phyloP scores from a whole-genome alignment of 2,888 invertebrate genomes.

The Globia sparganii region DNA sequence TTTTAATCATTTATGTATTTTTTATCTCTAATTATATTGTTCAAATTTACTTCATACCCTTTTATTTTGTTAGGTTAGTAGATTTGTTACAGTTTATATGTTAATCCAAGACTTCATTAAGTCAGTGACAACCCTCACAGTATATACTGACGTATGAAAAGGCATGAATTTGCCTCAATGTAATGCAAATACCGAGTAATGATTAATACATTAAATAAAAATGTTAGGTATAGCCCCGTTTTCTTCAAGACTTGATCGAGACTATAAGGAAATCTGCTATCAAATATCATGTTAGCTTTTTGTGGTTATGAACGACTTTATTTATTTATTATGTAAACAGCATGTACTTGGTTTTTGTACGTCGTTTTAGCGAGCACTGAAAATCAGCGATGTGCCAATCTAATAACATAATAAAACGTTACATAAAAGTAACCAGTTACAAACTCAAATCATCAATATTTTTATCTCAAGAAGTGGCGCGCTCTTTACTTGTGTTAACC shows the following conservation, averaged over 20 bases:
- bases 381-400: background rate
- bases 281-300: background rate
- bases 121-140: slow-evolving; percentile 29
- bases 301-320: background rate
- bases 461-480: too few relatives aligned
- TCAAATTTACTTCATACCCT: too few relatives aligned
- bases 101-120: background rate
- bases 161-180: slow-evolving; percentile 10
- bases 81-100: too few relatives aligned
- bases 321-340: background rate
- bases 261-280: background rate
- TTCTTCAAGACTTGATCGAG: background rate
- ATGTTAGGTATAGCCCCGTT: background rate
- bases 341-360: too few relatives aligned
- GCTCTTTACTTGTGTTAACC: too few relatives aligned
- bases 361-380: background rate
- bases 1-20: too few relatives aligned
- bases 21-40: too few relatives aligned
- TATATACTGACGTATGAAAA: background rate
- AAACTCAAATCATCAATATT: too few relatives aligned
- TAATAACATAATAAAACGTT: too few relatives aligned
- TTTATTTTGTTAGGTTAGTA: too few relatives aligned
- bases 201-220: slow-evolving; percentile 40
- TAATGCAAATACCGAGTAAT: background rate
- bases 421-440: too few relatives aligned